A percentile compares a stretch with the other conserved stretches of the same genome.
These are phyloP conservation scores for Resseliella maxima DNA, from an alignment of 2,888 invertebrate species.

Conservation along the genomic window DNA sequence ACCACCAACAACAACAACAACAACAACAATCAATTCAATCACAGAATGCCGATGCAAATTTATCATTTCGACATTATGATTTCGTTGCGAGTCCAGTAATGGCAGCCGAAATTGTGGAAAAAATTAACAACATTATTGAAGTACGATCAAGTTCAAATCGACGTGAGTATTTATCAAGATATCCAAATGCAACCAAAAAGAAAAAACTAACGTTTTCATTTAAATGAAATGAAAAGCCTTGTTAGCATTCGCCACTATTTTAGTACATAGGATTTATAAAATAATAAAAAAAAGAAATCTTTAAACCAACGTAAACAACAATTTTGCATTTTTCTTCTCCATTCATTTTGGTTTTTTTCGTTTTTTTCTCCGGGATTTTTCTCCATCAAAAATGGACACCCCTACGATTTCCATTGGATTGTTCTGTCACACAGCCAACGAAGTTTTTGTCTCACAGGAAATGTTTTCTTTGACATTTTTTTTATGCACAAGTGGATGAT, in stretches of 20 bases:
- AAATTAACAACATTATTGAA: conserved; percentile 88
- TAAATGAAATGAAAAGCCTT: background rate
- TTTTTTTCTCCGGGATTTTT: too few relatives aligned
- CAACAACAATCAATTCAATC: background rate
- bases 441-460: too few relatives aligned
- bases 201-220: conserved; percentile 61
- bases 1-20: background rate
- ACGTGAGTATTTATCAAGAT: conserved; percentile 76
- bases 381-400: too few relatives aligned
- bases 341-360: too few relatives aligned
- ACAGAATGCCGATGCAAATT: background rate
- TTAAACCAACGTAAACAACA: too few relatives aligned
- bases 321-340: too few relatives aligned
- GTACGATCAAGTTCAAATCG: conserved; percentile 82
- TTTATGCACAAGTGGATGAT: too few relatives aligned
- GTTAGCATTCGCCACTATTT: background rate
- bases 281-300: background rate
- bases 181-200: conserved; percentile 73
- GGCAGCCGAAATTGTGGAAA: conserved; percentile 86
- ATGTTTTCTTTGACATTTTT: too few relatives aligned
- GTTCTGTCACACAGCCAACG: too few relatives aligned
- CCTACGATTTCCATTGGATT: too few relatives aligned
- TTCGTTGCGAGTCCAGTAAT: conserved; percentile 84
- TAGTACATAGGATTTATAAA: background rate
- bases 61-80: conserved; percentile 82